phyloP scores from a whole-genome alignment of 2,113 vertebrate genomes.

The Strix uralensis region DNA sequence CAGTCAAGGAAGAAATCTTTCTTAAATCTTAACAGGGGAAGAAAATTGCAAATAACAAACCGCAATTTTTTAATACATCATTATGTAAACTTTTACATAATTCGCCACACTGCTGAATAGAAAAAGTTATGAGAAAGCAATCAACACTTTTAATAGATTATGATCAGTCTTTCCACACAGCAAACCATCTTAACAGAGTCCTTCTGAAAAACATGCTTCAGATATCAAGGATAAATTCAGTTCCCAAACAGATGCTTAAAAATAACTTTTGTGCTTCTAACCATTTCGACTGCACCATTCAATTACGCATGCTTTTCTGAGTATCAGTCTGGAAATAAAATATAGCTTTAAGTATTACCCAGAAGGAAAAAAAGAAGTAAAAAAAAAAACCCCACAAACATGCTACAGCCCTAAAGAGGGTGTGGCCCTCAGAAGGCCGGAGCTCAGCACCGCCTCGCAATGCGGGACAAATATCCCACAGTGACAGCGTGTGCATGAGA shows the following conservation, averaged over 20 bases:
- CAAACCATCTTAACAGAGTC: background rate
- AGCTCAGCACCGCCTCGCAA: background rate
- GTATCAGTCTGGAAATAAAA: background rate
- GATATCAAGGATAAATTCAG: background rate
- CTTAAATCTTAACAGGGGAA: background rate
- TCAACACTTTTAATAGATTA: background rate
- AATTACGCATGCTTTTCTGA: background rate
- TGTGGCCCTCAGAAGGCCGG: background rate
- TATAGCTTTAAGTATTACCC: background rate
- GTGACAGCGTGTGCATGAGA: fast-evolving
- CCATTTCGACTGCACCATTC: background rate
- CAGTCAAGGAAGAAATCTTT: background rate
- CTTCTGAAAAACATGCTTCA: background rate
- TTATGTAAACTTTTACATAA: background rate
- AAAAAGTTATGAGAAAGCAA: background rate
- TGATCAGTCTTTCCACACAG: background rate
- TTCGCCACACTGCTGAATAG: background rate
- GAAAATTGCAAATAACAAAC: background rate
- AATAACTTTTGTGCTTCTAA: background rate
- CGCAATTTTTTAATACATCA: background rate
- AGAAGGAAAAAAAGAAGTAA: background rate
- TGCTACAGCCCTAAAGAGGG: background rate
- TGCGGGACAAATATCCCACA: fast-evolving
- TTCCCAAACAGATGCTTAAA: background rate
- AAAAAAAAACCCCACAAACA: background rate